A percentile compares a stretch with the other conserved stretches of the same genome.
These are phyloP conservation scores for Lithophane ornitopus DNA, from an alignment of 2,888 invertebrate genomes.

Conservation along the genomic window DNA sequence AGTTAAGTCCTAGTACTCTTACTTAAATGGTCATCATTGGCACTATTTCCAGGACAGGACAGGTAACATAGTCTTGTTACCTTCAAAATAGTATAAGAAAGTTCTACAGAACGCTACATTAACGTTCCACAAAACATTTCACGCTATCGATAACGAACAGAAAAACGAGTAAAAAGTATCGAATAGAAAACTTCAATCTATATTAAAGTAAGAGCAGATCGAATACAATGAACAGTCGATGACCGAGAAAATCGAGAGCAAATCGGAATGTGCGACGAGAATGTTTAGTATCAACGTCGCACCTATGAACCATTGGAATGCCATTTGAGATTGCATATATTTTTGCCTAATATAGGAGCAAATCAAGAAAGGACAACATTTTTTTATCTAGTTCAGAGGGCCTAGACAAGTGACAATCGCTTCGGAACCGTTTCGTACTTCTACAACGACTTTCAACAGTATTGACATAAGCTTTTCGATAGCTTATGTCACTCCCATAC, in stretches of 20 bases:
- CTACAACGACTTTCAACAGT: too few relatives aligned
- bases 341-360: too few relatives aligned
- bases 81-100: too few relatives aligned
- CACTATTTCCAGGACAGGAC: background rate
- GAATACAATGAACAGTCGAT: constrained; percentile 22
- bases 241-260: constrained; percentile 19
- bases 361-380: too few relatives aligned
- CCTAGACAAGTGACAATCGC: too few relatives aligned
- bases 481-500: too few relatives aligned
- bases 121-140: background rate
- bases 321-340: background rate
- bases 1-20: too few relatives aligned
- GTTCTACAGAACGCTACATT: too few relatives aligned
- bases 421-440: too few relatives aligned
- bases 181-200: constrained; percentile 14
- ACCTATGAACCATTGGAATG: background rate
- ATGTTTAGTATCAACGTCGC: background rate
- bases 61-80: too few relatives aligned
- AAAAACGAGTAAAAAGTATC: constrained; percentile 1
- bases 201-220: background rate
- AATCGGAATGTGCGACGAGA: constrained; percentile 12
- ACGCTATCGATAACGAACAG: background rate
- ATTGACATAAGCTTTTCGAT: too few relatives aligned
- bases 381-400: too few relatives aligned
- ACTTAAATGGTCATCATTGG: background rate